Base-by-base conservation (phyloP, 2,888 invertebrate genomes). In the Corbicula japonica region DNA sequence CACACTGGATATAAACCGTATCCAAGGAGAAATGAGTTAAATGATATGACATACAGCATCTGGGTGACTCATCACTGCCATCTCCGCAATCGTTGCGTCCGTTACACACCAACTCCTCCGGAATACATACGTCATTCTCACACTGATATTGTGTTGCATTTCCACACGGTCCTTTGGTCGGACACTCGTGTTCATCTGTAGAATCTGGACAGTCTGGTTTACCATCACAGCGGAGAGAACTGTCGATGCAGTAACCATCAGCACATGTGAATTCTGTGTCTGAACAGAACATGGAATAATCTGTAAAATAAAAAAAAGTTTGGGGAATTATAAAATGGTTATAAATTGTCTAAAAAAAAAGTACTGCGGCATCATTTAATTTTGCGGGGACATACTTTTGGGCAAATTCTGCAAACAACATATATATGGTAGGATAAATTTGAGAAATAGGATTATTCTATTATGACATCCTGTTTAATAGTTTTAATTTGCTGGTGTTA, bases 141-240 rank as follows among this genome's bases (percentile, higher is more conserved):
- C 93, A 93, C 71, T 62, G 71, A 61, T 84, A 88, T n/a, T 15
- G 1, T 5, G 72, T 65, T 1, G 68, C 8, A 56, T 85, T 83
- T 30, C 87, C 79, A 65, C 87, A 86, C 1, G 82, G 80, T 12
- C 62, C 70, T 12, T 66, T 44, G 4, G 48, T 34, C 3, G 78
- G 76, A 71, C 93, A 92, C 60, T 83, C 70, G 12, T 30, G 21
- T 65, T 92, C 93, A 54, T 92, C 92, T 0, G 87, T 84, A 48
- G 82, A 73, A 65, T 91, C 90, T 0, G 76, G 71, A 69, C 91
- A 90, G 76, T 90, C 86, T 6, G 73, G 65, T 21, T 94, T 85
- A 95, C 96, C 96, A 94, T 97, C 95, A 92, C 97, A 97, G 1
- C 96, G 93, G 81, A 95, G 93, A 48, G 94, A 94, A 52, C 94